These are phyloP conservation scores for Darevskia mixta DNA, from an alignment of 2,797 vertebrate species.

Conservation along the genomic window DNA sequence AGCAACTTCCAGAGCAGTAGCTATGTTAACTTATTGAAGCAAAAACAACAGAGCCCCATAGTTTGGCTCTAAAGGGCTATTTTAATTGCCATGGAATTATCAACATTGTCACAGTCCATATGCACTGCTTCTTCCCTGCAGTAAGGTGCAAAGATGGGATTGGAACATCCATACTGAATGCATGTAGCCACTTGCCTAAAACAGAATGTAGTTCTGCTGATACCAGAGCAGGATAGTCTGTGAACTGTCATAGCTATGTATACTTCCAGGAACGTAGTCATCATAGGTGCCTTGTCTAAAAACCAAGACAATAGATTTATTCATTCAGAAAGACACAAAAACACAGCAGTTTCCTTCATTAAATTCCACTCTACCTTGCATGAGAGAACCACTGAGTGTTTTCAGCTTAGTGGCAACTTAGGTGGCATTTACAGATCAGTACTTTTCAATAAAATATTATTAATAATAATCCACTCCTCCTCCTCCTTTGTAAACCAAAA, in stretches of 20 bases:
- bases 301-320: constrained; percentile 28
- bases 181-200: not conserved
- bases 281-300: constrained; percentile 20
- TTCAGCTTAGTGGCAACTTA: constrained; percentile 20
- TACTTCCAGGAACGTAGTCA: not conserved
- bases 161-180: not conserved
- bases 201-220: not conserved
- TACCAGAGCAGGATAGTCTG: not conserved
- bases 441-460: constrained; percentile 19
- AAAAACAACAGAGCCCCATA: too few relatives aligned
- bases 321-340: too few relatives aligned
- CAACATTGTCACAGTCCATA: not conserved
- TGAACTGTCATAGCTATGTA: not conserved
- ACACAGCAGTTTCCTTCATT: too few relatives aligned
- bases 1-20: not conserved
- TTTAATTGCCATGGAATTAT: not conserved
- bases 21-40: not conserved
- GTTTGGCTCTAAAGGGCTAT: not conserved
- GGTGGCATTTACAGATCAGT: constrained; percentile 8
- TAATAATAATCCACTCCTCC: not conserved
- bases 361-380: too few relatives aligned
- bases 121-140: not conserved
- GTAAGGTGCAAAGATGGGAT: not conserved
- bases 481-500: not conserved
- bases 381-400: constrained; percentile 32